Conservation (phyloP, 1,140 invertebrate species). For the Drosophila seguyi region DNA sequence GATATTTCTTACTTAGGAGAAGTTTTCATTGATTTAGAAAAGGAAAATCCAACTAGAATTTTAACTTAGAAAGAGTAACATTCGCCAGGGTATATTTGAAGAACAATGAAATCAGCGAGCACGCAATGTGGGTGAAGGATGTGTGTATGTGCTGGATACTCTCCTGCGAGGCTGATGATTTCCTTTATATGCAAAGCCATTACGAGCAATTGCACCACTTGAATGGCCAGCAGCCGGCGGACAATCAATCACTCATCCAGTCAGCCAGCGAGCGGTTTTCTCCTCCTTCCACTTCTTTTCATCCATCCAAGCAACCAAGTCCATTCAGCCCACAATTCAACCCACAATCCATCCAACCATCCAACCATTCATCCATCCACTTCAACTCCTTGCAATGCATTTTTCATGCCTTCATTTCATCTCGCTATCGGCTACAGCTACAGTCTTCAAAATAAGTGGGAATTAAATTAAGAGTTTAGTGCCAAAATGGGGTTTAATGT, state of each 20-base stretch:
- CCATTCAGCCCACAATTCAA: conserved; percentile 30
- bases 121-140: conserved; percentile 9
- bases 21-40: background rate
- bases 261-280: conserved; percentile 6
- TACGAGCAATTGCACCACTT: conserved; percentile 76
- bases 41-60: background rate
- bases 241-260: conserved; percentile 67
- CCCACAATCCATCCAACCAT: conserved; percentile 33
- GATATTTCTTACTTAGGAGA: background rate
- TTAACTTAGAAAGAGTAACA: background rate
- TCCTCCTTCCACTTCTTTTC: background rate
- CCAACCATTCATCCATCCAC: conserved; percentile 65
- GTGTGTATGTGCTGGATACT: conserved; percentile 10
- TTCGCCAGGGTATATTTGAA: background rate
- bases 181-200: conserved; percentile 81
- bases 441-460: conserved; percentile 6
- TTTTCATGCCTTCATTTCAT: conserved; percentile 79
- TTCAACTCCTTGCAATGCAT: conserved; percentile 70
- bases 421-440: background rate
- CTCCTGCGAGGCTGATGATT: conserved; percentile 47
- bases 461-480: background rate
- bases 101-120: background rate
- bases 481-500: background rate
- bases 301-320: conserved; percentile 37
- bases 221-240: conserved; percentile 53